Conservation (phyloP, 1,140 invertebrate species). For the Ceratitis capitata region DNA sequence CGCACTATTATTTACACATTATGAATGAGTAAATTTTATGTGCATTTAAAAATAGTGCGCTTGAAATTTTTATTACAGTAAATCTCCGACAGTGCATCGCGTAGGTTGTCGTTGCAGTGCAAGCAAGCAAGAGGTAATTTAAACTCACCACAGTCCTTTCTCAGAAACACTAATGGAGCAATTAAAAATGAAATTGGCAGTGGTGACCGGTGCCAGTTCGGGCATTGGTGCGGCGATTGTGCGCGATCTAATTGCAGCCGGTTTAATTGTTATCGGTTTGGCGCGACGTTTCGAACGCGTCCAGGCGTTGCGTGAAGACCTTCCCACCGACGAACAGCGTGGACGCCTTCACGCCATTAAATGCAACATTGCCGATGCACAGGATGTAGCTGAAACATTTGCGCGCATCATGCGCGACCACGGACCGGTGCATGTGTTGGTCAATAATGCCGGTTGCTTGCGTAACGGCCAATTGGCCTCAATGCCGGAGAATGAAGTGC, state of each 20-base stretch:
- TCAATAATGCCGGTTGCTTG: constrained; percentile 77
- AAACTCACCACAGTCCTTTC: neutral
- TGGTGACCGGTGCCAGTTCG: constrained; percentile 64
- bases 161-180: constrained; percentile 39
- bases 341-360: constrained; percentile 67
- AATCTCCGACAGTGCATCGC: neutral
- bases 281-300: constrained; percentile 72
- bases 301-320: constrained; percentile 62
- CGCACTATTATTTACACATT: neutral
- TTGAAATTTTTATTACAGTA: neutral
- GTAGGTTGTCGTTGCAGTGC: neutral
- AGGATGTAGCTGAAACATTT: constrained; percentile 75
- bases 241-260: constrained; percentile 65
- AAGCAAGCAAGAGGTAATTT: neutral
- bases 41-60: constrained; percentile 10
- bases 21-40: neutral
- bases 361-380: constrained; percentile 75
- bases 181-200: constrained; percentile 55
- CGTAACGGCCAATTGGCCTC: constrained; percentile 68
- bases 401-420: constrained; percentile 70
- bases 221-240: constrained; percentile 69
- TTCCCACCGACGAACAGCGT: constrained; percentile 40
- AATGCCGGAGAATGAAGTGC: constrained; percentile 62
- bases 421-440: constrained; percentile 74
- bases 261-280: constrained; percentile 74